Percentiles rank a stretch among this genome's conserved stretches.
Evolutionary conservation across 1,140 invertebrate genomes (phyloP).

Genomic region (Phymastichus coffea): DNA sequence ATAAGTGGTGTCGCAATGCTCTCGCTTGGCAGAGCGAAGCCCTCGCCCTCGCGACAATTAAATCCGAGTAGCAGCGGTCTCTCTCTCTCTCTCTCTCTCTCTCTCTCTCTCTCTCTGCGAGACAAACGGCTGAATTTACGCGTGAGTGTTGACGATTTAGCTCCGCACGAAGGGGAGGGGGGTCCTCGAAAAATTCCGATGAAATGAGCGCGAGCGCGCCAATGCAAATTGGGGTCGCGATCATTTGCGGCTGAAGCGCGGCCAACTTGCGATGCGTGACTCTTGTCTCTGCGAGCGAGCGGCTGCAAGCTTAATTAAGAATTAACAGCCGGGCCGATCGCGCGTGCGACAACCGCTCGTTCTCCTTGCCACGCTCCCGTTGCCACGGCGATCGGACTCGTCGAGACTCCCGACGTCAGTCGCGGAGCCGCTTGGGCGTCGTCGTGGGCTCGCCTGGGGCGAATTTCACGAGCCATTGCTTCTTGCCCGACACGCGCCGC

Average conservation of each 20-base stretch:
- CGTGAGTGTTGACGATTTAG: no score
- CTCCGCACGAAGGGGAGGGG: conserved; percentile 28
- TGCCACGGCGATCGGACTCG: no score
- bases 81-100: neutral
- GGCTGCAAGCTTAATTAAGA: conserved; percentile 45
- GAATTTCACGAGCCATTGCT: conserved; percentile 29
- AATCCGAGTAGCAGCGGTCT: no score
- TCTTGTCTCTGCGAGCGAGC: conserved; percentile 41
- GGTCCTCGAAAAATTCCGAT: conserved; percentile 39
- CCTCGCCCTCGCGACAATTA: no score
- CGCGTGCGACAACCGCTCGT: conserved; percentile 15
- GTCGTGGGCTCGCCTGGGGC: no score
- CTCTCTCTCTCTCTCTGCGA: neutral
- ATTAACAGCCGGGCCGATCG: conserved; percentile 44
- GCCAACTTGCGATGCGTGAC: conserved; percentile 51
- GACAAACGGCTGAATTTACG: neutral
- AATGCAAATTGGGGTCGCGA: no score
- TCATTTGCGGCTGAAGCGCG: conserved; percentile 47
- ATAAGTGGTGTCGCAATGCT: no score
- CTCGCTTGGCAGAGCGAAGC: no score
- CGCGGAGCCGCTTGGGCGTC: no score
- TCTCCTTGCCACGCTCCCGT: no score
- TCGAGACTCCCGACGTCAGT: no score
- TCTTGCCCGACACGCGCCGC: conserved; percentile 15
- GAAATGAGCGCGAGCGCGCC: conserved; percentile 37